Evolutionary conservation across 2,797 vertebrate genomes (phyloP).

Genomic region (Ceyx erithaca): DNA sequence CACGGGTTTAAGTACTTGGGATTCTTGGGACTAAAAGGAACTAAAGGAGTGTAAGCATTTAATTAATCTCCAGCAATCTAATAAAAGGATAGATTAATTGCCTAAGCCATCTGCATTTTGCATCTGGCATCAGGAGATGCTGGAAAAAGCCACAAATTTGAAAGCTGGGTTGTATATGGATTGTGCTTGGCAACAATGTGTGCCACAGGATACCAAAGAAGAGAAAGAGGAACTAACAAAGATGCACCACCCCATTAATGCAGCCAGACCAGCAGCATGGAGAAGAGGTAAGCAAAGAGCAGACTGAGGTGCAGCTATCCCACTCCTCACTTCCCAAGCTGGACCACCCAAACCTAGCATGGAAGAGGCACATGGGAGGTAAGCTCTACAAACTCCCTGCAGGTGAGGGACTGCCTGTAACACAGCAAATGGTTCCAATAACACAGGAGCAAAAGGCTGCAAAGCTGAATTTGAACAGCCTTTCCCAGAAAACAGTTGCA

Average conservation of each 20-base stretch:
- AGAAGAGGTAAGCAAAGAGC: neutral
- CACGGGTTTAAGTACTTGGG: fast-evolving
- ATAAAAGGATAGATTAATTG: slow-evolving; percentile 56
- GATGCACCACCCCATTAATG: neutral
- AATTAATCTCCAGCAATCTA: slow-evolving; percentile 62
- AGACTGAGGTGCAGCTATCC: neutral
- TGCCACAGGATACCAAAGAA: neutral
- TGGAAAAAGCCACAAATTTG: neutral
- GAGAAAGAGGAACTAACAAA: slow-evolving; percentile 42
- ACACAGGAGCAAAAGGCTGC: neutral
- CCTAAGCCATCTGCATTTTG: slow-evolving; percentile 45
- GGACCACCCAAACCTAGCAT: neutral
- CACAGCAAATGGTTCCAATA: neutral
- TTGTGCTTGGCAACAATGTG: fast-evolving
- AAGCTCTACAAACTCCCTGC: neutral
- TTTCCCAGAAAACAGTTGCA: neutral
- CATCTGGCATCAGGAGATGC: slow-evolving; percentile 17
- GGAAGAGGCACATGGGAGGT: neutral
- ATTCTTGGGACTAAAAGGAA: slow-evolving; percentile 38
- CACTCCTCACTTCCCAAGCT: neutral
- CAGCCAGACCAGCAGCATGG: neutral
- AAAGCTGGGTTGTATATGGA: neutral
- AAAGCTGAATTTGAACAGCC: neutral
- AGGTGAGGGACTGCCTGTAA: neutral
- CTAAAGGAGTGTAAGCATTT: slow-evolving; percentile 51